A percentile compares a stretch with the other conserved stretches of the same genome.
Conservation (phyloP, 53 echinoderm and acorn worm genomes). For the Mesocentrotus franciscanus region DNA sequence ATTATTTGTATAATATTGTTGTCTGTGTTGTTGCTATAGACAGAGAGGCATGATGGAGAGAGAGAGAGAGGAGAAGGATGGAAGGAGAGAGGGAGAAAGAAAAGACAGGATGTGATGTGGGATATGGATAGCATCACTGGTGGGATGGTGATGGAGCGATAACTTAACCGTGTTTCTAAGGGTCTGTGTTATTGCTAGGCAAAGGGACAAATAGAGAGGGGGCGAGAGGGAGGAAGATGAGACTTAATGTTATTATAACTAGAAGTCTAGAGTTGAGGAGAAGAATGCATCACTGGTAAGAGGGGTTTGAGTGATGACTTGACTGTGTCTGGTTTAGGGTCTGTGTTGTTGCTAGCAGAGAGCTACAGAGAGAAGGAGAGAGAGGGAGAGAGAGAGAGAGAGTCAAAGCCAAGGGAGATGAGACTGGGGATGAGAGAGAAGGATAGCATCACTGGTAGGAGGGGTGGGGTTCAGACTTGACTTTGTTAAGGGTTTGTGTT, state of each 20-base stretch:
- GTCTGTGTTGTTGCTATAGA: too few relatives aligned
- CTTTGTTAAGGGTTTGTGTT: background rate
- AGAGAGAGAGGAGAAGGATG: background rate
- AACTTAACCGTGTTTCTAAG: background rate
- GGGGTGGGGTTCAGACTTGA: background rate
- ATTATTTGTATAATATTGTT: too few relatives aligned
- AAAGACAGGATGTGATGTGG: background rate
- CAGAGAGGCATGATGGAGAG: too few relatives aligned
- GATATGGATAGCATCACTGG: background rate
- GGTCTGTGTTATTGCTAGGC: too few relatives aligned
- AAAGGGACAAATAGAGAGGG: too few relatives aligned
- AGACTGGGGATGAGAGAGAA: background rate
- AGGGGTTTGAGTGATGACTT: background rate
- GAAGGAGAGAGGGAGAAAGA: background rate
- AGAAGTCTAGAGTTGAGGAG: too few relatives aligned
- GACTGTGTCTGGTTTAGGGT: too few relatives aligned
- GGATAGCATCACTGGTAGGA: too few relatives aligned
- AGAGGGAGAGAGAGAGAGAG: background rate
- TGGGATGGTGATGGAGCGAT: background rate
- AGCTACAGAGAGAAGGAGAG: background rate
- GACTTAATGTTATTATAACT: too few relatives aligned
- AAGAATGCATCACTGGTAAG: too few relatives aligned
- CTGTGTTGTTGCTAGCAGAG: background rate
- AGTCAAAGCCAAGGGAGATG: too few relatives aligned
- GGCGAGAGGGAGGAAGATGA: too few relatives aligned